phyloP scores from a whole-genome alignment of 2,113 vertebrate genomes.

The Saccopteryx leptura region DNA sequence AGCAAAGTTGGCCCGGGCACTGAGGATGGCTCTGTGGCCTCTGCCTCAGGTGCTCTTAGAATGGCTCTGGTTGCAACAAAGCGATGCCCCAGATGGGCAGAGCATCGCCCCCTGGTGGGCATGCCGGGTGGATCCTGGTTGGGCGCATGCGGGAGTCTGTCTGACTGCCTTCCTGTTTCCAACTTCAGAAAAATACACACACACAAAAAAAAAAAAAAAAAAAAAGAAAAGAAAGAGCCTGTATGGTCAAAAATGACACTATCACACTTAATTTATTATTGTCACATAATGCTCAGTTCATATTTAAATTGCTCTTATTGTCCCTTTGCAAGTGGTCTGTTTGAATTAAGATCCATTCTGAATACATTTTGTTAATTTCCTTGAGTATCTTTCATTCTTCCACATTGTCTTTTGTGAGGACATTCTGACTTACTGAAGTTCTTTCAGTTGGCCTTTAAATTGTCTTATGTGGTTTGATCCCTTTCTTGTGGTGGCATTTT shows the following conservation, averaged over 20 bases:
- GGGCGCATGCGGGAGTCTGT: no score
- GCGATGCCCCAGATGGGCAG: no score
- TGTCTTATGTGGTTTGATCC: neutral
- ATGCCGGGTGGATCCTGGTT: no score
- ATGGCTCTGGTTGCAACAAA: no score
- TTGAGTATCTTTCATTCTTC: neutral
- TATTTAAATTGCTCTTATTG: conserved; percentile 1
- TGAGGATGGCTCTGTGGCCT: no score
- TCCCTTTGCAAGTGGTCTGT: neutral
- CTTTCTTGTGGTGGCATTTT: neutral
- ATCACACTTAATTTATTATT: conserved; percentile 16
- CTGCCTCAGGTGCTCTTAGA: no score
- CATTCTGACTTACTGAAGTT: neutral
- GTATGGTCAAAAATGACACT: neutral
- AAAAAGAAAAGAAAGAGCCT: neutral
- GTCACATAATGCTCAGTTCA: neutral
- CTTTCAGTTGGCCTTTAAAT: neutral
- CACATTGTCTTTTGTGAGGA: neutral
- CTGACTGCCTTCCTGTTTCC: no score
- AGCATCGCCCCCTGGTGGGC: no score
- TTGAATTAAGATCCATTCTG: neutral
- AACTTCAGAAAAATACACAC: no score
- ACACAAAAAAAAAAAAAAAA: neutral
- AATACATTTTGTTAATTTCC: neutral
- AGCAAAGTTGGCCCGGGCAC: no score